Evolutionary conservation across 2,888 invertebrate genomes (phyloP).

Genomic region (Monochamus alternatus): DNA sequence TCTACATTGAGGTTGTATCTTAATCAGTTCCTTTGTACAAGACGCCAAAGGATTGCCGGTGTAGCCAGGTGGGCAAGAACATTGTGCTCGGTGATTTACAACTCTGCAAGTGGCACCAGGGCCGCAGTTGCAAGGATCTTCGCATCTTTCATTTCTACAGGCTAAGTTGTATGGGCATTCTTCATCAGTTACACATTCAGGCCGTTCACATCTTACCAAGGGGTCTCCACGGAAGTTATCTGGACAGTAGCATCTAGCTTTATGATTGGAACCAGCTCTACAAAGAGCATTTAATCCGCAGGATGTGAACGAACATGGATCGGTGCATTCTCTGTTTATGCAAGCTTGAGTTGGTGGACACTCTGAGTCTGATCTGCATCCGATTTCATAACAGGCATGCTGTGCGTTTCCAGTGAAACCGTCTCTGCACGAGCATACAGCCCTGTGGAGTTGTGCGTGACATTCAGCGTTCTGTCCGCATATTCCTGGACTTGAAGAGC

Average conservation of each 20-base stretch:
- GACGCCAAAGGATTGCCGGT: slow-evolving; percentile 82
- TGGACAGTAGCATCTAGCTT: slow-evolving; percentile 87
- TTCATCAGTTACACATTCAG: slow-evolving; percentile 83
- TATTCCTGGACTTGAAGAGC: slow-evolving; percentile 76
- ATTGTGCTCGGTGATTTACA: slow-evolving; percentile 82
- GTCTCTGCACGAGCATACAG: slow-evolving; percentile 86
- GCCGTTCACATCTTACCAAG: slow-evolving; percentile 82
- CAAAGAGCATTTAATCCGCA: slow-evolving; percentile 89
- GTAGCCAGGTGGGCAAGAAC: slow-evolving; percentile 88
- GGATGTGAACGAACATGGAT: slow-evolving; percentile 85
- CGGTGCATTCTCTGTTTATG: slow-evolving; percentile 85
- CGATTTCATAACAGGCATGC: slow-evolving; percentile 84
- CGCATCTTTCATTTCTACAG: slow-evolving; percentile 85
- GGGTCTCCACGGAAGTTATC: slow-evolving; percentile 88
- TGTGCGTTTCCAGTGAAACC: slow-evolving; percentile 90
- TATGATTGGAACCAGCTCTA: slow-evolving; percentile 82
- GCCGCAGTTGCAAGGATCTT: slow-evolving; percentile 91
- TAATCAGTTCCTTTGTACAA: slow-evolving; percentile 77
- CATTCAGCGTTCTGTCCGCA: slow-evolving; percentile 88
- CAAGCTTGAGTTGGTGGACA: slow-evolving; percentile 89
- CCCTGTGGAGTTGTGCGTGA: slow-evolving; percentile 84
- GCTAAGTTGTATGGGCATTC: slow-evolving; percentile 87
- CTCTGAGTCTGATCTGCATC: slow-evolving; percentile 89
- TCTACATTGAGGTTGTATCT: slow-evolving; percentile 78
- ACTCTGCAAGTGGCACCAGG: slow-evolving; percentile 84